Percentiles rank a stretch among this genome's conserved stretches.
Evolutionary conservation across 2,113 vertebrate species (phyloP).

Genomic region (Aspidoscelis tigris): DNA sequence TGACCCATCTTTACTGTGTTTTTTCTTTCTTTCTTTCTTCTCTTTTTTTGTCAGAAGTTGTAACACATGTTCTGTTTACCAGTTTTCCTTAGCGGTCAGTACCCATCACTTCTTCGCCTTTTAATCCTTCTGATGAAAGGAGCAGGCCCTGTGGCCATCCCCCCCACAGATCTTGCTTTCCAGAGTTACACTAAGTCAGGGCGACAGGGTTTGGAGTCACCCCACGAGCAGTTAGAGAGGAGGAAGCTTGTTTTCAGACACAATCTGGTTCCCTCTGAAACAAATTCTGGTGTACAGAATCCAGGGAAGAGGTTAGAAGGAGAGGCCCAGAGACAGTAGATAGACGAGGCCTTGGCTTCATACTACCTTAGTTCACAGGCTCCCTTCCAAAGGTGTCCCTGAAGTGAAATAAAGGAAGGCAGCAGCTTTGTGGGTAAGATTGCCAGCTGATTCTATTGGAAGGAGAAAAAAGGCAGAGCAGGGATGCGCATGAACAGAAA

Average conservation of each 20-base stretch:
- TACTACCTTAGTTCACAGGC: neutral
- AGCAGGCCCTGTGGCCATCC: slow-evolving; percentile 19
- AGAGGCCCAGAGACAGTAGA: neutral
- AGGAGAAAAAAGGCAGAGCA: neutral
- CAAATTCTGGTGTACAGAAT: slow-evolving; percentile 25
- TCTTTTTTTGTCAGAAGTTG: slow-evolving; percentile 23
- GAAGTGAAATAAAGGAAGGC: neutral
- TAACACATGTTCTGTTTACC: slow-evolving; percentile 26
- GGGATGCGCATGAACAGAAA: too few relatives aligned
- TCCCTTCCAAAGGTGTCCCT: neutral
- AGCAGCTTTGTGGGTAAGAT: neutral
- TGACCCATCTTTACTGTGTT: too few relatives aligned
- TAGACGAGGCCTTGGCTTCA: neutral
- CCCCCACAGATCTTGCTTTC: slow-evolving; percentile 16
- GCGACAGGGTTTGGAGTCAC: slow-evolving; percentile 30
- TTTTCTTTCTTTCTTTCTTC: neutral
- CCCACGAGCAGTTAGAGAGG: slow-evolving; percentile 12
- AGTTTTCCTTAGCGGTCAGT: slow-evolving; percentile 21
- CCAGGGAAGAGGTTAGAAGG: neutral
- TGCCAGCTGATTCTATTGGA: neutral
- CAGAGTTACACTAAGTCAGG: slow-evolving; percentile 18
- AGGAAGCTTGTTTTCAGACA: slow-evolving; percentile 52
- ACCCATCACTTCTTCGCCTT: slow-evolving; percentile 32
- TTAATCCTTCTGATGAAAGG: slow-evolving; percentile 40
- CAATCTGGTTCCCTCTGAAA: slow-evolving; percentile 39